These are phyloP conservation scores for Hesperia comma DNA, from an alignment of 2,888 invertebrate genomes.

Conservation along the genomic window DNA sequence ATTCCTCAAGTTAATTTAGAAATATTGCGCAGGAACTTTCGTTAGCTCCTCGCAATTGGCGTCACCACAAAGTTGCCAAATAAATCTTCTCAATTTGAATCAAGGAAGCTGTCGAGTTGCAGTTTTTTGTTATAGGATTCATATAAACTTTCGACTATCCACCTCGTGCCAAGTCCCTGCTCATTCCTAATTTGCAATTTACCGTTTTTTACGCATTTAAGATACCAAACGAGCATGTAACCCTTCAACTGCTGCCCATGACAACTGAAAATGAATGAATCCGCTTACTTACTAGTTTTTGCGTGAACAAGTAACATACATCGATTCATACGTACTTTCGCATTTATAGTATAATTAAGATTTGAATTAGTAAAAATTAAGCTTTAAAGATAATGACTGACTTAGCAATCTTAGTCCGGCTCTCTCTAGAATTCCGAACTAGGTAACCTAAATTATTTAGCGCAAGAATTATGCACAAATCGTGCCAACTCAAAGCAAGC, in stretches of 20 bases:
- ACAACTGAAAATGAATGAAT: too few relatives aligned
- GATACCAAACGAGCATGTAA: too few relatives aligned
- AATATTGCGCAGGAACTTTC: not conserved
- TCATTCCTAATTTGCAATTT: not conserved
- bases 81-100: conserved; percentile 4
- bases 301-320: too few relatives aligned
- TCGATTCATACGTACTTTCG: too few relatives aligned
- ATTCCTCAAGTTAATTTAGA: not conserved
- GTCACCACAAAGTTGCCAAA: conserved; percentile 7
- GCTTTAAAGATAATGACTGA: conserved; percentile 1
- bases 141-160: not conserved
- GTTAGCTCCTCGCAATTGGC: not conserved
- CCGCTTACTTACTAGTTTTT: too few relatives aligned
- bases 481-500: conserved; percentile 19
- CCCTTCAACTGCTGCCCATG: too few relatives aligned
- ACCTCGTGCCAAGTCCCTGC: not conserved
- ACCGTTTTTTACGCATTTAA: too few relatives aligned
- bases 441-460: conserved; percentile 25
- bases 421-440: conserved; percentile 1
- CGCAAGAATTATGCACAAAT: conserved; percentile 25
- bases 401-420: not conserved
- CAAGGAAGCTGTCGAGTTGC: not conserved
- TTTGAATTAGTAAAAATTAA: not conserved
- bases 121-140: not conserved
- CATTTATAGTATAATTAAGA: too few relatives aligned